Evolutionary conservation across 2,888 invertebrate genomes (phyloP).

Genomic region (Pachycephus smyrnensis): DNA sequence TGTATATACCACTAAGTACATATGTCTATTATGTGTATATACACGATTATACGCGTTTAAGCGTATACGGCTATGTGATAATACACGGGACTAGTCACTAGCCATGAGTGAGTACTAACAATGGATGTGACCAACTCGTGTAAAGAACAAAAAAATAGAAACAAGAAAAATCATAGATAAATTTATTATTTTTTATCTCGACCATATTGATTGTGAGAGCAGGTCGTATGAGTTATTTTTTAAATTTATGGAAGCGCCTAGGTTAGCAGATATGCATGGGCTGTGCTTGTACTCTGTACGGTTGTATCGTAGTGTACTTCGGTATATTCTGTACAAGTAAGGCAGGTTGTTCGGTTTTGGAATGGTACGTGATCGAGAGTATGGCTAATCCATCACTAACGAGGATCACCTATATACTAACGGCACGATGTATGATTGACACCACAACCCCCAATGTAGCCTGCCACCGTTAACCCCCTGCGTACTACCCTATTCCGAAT

Average conservation of each 20-base stretch:
- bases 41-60: background rate
- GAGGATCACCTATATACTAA: slow-evolving; percentile 50
- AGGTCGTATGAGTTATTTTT: background rate
- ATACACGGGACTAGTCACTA: background rate
- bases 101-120: background rate
- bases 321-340: background rate
- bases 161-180: background rate
- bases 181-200: background rate
- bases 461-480: slow-evolving; percentile 45
- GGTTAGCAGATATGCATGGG: background rate
- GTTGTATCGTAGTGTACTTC: background rate
- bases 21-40: background rate
- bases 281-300: background rate
- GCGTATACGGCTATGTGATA: background rate
- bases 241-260: background rate
- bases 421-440: slow-evolving; percentile 55
- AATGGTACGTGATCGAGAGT: slow-evolving; percentile 37
- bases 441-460: slow-evolving; percentile 56
- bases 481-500: slow-evolving; percentile 40
- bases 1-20: background rate
- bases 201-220: background rate
- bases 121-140: background rate
- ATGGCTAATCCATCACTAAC: slow-evolving; percentile 38
- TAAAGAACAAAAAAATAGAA: background rate
- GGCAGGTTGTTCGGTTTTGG: slow-evolving; percentile 11